phyloP scores from a whole-genome alignment of 2,113 vertebrate genomes.

The Microtus pennsylvanicus region DNA sequence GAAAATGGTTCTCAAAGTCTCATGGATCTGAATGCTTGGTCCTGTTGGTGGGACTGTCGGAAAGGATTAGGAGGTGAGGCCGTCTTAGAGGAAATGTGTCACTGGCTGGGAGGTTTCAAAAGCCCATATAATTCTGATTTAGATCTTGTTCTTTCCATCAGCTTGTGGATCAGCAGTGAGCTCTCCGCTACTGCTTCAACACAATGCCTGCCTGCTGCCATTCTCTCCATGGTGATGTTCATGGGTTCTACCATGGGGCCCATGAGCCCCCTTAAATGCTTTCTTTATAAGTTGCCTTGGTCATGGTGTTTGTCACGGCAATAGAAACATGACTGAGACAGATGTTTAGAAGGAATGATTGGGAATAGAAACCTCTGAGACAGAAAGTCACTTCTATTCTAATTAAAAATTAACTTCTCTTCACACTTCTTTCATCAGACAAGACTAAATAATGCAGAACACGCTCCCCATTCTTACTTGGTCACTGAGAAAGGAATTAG shows the following conservation, averaged over 20 bases:
- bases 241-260: too few species aligned
- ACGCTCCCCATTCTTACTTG: neutral
- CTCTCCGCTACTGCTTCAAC: neutral
- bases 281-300: neutral
- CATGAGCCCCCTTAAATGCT: neutral
- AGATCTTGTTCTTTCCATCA: neutral
- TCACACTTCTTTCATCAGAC: neutral
- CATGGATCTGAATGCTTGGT: neutral
- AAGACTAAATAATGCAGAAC: neutral
- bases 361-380: conserved; percentile 23
- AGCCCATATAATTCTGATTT: neutral
- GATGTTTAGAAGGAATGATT: neutral
- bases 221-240: neutral
- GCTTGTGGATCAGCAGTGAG: neutral
- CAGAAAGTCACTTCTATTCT: neutral
- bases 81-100: neutral
- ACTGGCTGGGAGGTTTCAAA: neutral
- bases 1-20: neutral
- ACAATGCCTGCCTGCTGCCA: neutral
- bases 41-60: neutral
- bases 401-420: neutral
- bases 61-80: neutral
- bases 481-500: neutral
- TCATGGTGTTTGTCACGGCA: neutral
- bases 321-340: neutral